Evolutionary conservation across 2,113 vertebrate genomes (phyloP).

Genomic region (Neoarius graeffei): DNA sequence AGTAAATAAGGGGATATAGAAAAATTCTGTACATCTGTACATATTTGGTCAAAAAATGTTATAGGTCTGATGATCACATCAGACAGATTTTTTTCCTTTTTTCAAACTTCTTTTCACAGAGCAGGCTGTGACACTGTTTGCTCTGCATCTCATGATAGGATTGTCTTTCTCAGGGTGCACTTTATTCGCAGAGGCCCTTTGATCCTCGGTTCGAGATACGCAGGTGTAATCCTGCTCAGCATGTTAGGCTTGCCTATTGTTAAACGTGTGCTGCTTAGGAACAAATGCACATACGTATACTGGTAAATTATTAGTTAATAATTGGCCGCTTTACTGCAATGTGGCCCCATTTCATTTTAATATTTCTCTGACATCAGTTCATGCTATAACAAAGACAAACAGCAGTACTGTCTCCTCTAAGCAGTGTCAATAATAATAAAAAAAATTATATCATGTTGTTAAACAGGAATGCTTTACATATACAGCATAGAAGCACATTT

Average conservation of each 20-base stretch:
- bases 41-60: neutral
- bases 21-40: neutral
- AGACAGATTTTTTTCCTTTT: neutral
- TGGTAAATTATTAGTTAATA: conserved; percentile 1
- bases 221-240: neutral
- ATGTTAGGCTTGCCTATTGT: neutral
- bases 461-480: neutral
- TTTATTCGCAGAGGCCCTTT: neutral
- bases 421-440: neutral
- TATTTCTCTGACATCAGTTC: neutral
- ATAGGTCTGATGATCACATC: neutral
- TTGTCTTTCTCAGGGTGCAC: neutral
- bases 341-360: neutral
- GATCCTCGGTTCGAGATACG: neutral
- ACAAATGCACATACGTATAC: neutral
- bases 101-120: neutral
- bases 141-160: conserved; percentile 24
- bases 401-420: neutral
- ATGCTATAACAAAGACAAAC: neutral
- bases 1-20: neutral
- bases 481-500: neutral
- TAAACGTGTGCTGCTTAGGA: neutral
- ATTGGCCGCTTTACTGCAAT: neutral
- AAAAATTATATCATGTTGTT: neutral
- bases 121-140: conserved; percentile 9